Conservation (phyloP, 2,888 invertebrate species). For the Microctonus hyperodae region DNA sequence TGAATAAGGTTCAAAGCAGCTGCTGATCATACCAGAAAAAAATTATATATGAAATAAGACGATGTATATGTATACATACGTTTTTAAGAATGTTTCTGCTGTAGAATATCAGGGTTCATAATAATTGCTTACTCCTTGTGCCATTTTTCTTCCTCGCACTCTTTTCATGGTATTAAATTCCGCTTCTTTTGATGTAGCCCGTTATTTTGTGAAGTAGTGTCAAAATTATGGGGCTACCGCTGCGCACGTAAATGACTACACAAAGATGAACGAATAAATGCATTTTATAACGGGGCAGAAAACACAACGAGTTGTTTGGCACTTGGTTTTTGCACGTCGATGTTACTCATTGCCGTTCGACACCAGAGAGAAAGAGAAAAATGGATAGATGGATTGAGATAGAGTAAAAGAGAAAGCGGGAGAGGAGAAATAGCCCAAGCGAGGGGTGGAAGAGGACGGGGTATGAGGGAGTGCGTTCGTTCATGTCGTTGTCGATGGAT, state of each 20-base stretch:
- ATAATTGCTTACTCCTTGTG: neutral
- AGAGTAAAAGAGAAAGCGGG: neutral
- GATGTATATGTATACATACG: too few relatives aligned
- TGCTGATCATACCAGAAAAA: neutral
- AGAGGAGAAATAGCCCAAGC: too few relatives aligned
- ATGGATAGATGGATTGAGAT: too few relatives aligned
- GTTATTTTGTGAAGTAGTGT: conserved; percentile 13
- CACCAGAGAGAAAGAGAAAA: conserved; percentile 9
- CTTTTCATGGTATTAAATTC: neutral
- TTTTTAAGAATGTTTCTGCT: neutral
- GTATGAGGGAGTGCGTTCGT: conserved; percentile 46
- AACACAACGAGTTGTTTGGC: conserved; percentile 44
- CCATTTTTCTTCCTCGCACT: neutral
- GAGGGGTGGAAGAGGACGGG: neutral
- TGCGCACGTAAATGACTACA: neutral
- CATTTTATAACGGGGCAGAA: conserved; percentile 34
- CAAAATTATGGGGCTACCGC: conserved; percentile 11
- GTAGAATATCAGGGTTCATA: neutral
- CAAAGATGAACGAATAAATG: conserved; percentile 21
- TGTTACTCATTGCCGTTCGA: conserved; percentile 49
- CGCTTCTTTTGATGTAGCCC: conserved; percentile 1
- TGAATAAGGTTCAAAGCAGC: neutral
- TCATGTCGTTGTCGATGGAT: conserved; percentile 43
- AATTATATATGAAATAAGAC: neutral
- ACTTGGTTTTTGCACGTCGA: conserved; percentile 45